Base-by-base conservation (phyloP, 2,797 vertebrate genomes). In the Ceyx erithaca region DNA sequence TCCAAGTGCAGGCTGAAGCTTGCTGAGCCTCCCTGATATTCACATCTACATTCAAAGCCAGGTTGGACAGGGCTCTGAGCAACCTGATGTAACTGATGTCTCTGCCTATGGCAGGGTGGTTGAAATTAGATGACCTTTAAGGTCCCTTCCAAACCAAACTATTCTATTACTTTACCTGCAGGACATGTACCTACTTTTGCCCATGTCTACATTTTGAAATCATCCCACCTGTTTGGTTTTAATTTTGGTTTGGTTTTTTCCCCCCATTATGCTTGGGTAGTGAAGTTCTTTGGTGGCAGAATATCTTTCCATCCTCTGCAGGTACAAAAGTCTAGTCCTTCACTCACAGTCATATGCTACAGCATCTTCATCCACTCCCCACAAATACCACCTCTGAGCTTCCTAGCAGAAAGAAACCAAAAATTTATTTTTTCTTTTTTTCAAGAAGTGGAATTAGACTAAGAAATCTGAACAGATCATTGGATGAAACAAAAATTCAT, bases 141-240 rank as follows among this genome's bases (percentile, higher is more conserved):
- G 64, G 25, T 37, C 46, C 31, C 31, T 51, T 21, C 31, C 31
- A 51, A 51, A 9, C 31, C 25, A 49, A 51, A 28, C 13, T 9
- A 51, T 68, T 20, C 31, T 68, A 18, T 14, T 31, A 37, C 20
- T 49, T 18, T 28, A 48, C 13, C 30, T 14, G 6, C 40, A 81
- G 18, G 40, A 62, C 35, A 35, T 19, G 5, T 4, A 54, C 33
- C 35, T 75, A 5, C n/a, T 93, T 63, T 21, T 59, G 48, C 3
- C 48, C 55, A 55, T 35, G 6, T 10, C 37, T 35, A 1, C 20
- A 18, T 43, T 69, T 78, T 46, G 67, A 9, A 9, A 58, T 6
- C 33, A 43, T 5, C 25, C n/a, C 23, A 28, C 8, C 31, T 21
- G 10, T 1, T 31, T 4, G 1, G 2, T 8, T 49, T 67, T 41